These are phyloP conservation scores for Muschampia plurimacula DNA, from an alignment of 2,888 invertebrate species.

Conservation along the genomic window DNA sequence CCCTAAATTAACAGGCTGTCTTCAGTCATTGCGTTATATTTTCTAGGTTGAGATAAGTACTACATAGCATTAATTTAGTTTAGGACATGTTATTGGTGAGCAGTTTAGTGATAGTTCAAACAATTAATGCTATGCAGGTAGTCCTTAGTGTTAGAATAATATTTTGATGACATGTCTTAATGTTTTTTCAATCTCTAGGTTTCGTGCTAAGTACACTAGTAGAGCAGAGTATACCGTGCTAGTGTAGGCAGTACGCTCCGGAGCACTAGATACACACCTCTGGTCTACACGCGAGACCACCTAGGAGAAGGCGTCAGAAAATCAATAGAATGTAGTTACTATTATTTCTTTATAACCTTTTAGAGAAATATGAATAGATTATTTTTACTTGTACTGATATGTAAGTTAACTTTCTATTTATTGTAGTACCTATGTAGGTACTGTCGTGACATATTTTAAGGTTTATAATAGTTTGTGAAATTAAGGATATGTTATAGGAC, in stretches of 20 bases:
- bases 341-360: slow-evolving; percentile 64
- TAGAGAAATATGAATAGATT: slow-evolving; percentile 72
- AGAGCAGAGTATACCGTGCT: slow-evolving; percentile 82
- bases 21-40: slow-evolving; percentile 49
- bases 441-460: slow-evolving; percentile 80
- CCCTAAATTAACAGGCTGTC: slow-evolving; percentile 52
- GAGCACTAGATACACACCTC: slow-evolving; percentile 83
- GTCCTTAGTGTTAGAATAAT: slow-evolving; percentile 63
- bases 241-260: slow-evolving; percentile 86
- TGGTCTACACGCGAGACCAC: slow-evolving; percentile 81
- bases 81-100: slow-evolving; percentile 55
- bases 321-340: slow-evolving; percentile 75
- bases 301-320: slow-evolving; percentile 83
- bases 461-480: slow-evolving; percentile 73
- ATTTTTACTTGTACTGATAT: slow-evolving; percentile 78
- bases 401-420: slow-evolving; percentile 84
- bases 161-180: slow-evolving; percentile 63
- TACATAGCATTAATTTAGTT: slow-evolving; percentile 80
- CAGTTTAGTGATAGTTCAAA: slow-evolving; percentile 59
- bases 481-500: slow-evolving; percentile 63
- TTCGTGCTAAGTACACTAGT: slow-evolving; percentile 86
- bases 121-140: slow-evolving; percentile 82
- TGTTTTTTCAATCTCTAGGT: slow-evolving; percentile 86
- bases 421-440: slow-evolving; percentile 81
- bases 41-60: slow-evolving; percentile 59